A percentile compares a stretch with the other conserved stretches of the same genome.
Conservation (phyloP, 2,888 invertebrate species). For the Myathropa florea region DNA sequence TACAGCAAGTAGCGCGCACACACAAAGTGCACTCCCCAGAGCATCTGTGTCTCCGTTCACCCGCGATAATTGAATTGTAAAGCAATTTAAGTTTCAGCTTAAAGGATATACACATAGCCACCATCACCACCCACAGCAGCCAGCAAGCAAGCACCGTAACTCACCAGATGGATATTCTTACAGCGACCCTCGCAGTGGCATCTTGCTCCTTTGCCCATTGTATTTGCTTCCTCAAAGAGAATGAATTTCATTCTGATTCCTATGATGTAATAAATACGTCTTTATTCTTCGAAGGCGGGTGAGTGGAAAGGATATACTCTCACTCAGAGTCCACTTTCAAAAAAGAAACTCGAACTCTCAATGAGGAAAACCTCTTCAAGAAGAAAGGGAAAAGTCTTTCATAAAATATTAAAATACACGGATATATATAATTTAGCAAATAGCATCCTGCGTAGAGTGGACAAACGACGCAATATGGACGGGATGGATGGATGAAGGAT, state of each 20-base stretch:
- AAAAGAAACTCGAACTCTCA: neutral
- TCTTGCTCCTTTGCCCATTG: conserved; percentile 36
- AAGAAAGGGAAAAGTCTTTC: conserved; percentile 2
- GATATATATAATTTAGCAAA: conserved; percentile 42
- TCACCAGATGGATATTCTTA: conserved; percentile 30
- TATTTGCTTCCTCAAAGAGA: conserved; percentile 31
- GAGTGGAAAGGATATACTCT: conserved; percentile 19
- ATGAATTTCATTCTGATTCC: conserved; percentile 64
- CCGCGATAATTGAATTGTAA: conserved; percentile 65
- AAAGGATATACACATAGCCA: conserved; percentile 39
- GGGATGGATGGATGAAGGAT: neutral
- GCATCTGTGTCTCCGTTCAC: conserved; percentile 47
- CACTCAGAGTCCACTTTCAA: conserved; percentile 35
- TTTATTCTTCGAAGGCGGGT: conserved; percentile 11
- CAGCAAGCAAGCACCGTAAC: neutral
- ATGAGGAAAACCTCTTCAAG: neutral
- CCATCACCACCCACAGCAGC: neutral
- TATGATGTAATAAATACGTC: conserved; percentile 62
- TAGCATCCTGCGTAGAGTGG: neutral
- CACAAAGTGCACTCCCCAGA: conserved; percentile 21
- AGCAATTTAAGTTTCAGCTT: conserved; percentile 66
- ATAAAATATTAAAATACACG: conserved; percentile 56
- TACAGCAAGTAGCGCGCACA: neutral
- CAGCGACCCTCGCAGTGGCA: conserved; percentile 17
- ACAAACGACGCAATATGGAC: neutral